Evolutionary conservation across 2,888 invertebrate species (phyloP).

Genomic region (Ormyrus nitidulus): DNA sequence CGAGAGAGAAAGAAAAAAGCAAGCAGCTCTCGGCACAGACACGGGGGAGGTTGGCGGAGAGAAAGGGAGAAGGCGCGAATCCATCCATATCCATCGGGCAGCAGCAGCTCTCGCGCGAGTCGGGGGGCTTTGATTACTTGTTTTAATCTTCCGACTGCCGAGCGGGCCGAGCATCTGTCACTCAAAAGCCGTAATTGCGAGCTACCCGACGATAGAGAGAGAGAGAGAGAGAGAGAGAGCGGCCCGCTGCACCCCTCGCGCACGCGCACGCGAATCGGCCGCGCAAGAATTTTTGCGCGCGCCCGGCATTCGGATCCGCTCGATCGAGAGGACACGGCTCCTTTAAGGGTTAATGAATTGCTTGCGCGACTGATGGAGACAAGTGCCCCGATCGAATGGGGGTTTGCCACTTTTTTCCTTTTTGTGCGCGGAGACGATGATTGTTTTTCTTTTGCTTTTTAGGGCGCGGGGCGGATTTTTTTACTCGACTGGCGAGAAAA

Average conservation of each 20-base stretch:
- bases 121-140: slow-evolving; percentile 74
- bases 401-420: too few relatives aligned
- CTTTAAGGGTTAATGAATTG: too few relatives aligned
- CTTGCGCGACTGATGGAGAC: too few relatives aligned
- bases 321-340: slow-evolving; percentile 17
- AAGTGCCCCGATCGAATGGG: too few relatives aligned
- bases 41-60: slow-evolving; percentile 31
- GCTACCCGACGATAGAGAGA: slow-evolving; percentile 29
- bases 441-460: too few relatives aligned
- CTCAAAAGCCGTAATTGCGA: slow-evolving; percentile 75
- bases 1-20: slow-evolving; percentile 45
- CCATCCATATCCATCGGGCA: slow-evolving; percentile 72
- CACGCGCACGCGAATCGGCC: too few relatives aligned
- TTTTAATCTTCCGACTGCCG: slow-evolving; percentile 74
- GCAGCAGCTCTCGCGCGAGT: slow-evolving; percentile 51
- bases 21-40: too few relatives aligned
- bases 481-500: too few relatives aligned
- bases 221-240: neutral
- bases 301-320: slow-evolving; percentile 14
- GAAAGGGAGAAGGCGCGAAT: slow-evolving; percentile 60
- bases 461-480: too few relatives aligned
- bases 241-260: neutral
- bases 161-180: slow-evolving; percentile 75
- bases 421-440: too few relatives aligned
- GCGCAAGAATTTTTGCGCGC: neutral